Conservation (phyloP, 2,797 vertebrate species). For the Gallinago solitaria region DNA sequence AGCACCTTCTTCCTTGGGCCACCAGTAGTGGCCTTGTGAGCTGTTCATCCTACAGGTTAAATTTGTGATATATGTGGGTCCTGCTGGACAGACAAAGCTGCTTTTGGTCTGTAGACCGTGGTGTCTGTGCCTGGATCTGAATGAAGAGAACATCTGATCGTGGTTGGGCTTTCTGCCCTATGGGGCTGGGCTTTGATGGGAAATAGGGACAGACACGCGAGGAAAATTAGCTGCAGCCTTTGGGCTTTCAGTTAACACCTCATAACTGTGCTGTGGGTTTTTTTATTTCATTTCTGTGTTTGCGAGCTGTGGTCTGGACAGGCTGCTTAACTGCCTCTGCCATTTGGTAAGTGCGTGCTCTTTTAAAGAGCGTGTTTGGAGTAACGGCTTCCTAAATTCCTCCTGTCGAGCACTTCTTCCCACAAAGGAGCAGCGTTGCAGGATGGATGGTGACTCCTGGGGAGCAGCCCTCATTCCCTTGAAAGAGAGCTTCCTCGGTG, state of each 20-base stretch:
- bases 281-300: neutral
- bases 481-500: neutral
- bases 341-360: neutral
- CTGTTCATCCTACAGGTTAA: neutral
- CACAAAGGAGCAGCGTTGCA: neutral
- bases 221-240: neutral
- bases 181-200: neutral
- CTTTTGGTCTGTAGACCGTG: neutral
- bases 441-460: neutral
- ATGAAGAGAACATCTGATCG: neutral
- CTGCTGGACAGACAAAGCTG: neutral
- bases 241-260: neutral
- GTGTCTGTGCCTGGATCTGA: neutral
- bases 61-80: rapidly evolving
- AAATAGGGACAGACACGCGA: neutral
- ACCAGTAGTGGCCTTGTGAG: neutral
- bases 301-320: neutral
- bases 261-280: neutral
- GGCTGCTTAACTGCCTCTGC: neutral
- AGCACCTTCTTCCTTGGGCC: neutral
- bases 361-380: neutral
- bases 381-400: neutral
- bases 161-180: neutral
- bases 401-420: neutral
- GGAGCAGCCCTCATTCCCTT: neutral